These are phyloP conservation scores for Cassiopea xamachana DNA, from an alignment of 30 jellyfish, hydroid and myxozoan genomes.

Conservation along the genomic window DNA sequence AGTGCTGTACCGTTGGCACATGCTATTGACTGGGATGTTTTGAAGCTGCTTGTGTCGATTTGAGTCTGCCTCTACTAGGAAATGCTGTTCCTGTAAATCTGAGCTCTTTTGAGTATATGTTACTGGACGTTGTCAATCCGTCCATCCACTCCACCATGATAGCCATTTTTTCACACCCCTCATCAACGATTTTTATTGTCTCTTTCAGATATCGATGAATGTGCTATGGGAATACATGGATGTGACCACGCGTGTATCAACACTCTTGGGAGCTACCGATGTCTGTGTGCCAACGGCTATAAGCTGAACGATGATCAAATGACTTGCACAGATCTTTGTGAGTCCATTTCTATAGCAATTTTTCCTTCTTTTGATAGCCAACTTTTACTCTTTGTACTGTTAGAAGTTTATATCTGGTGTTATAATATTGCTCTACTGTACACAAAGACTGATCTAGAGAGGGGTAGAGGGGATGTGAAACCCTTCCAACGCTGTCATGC, in stretches of 20 bases:
- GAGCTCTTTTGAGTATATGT: no score
- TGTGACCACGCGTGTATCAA: slow-evolving; percentile 85
- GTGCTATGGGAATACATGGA: slow-evolving; percentile 94
- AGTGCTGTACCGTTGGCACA: no score
- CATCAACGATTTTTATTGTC: background rate
- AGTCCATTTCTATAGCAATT: background rate
- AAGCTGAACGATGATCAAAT: slow-evolving; percentile 78
- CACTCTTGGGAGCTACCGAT: slow-evolving; percentile 90
- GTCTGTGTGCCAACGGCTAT: slow-evolving; percentile 81
- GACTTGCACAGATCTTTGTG: slow-evolving; percentile 83
- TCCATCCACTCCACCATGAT: no score
- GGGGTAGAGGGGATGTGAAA: background rate
- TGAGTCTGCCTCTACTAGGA: no score
- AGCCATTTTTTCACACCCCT: no score
- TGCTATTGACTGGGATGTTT: no score
- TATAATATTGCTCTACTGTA: background rate
- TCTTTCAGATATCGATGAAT: slow-evolving; percentile 86
- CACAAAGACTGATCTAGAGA: background rate
- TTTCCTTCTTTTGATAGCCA: background rate
- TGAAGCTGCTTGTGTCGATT: no score
- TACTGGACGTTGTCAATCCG: no score
- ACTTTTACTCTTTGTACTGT: no score
- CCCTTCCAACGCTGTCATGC: no score
- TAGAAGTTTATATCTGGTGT: background rate
- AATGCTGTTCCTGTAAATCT: no score